phyloP scores from a whole-genome alignment of 2,113 vertebrate species.

The Callipepla squamata region DNA sequence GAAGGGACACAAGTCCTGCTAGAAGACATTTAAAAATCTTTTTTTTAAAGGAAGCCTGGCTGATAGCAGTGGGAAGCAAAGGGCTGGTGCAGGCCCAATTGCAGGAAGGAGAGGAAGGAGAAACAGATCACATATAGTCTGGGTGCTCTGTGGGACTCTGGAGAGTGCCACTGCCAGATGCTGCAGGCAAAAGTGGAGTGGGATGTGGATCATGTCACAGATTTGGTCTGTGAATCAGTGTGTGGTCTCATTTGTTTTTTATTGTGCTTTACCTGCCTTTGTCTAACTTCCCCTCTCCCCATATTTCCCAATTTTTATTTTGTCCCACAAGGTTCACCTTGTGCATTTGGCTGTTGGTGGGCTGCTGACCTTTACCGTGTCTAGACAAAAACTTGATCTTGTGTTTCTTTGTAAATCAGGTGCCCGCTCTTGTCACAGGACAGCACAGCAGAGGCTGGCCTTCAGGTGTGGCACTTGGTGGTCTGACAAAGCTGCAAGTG shows the following conservation, averaged over 20 bases:
- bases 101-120: not conserved
- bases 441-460: not conserved
- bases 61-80: not conserved
- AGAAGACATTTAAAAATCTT: not conserved
- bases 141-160: not conserved
- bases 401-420: not conserved
- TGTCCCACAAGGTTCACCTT: not conserved
- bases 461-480: rapidly evolving
- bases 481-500: not conserved
- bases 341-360: not conserved
- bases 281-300: not conserved
- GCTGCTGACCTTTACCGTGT: not conserved
- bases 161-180: not conserved
- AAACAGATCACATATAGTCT: not conserved
- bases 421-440: rapidly evolving
- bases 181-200: not conserved
- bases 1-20: not conserved
- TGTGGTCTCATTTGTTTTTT: not conserved
- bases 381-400: not conserved
- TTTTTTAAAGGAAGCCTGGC: not conserved
- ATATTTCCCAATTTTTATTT: not conserved
- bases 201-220: not conserved
- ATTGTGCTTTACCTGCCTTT: no score
- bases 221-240: not conserved
- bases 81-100: not conserved